Conservation (phyloP, 1,140 invertebrate genomes). For the Tetramorium simillimum region DNA sequence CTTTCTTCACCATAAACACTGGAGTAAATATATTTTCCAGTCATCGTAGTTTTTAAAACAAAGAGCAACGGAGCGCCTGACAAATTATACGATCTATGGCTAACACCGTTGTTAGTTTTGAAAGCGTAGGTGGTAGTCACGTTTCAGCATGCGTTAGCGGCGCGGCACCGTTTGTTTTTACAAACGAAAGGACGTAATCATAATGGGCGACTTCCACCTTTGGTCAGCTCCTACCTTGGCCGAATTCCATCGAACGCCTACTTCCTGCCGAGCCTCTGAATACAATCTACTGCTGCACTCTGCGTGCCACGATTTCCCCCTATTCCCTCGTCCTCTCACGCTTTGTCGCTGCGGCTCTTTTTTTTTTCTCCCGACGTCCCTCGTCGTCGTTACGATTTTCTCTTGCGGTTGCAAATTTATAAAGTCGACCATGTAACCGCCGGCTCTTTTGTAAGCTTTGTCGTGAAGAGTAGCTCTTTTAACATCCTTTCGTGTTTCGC, state of each 20-base stretch:
- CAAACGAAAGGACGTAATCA: slow-evolving; percentile 78
- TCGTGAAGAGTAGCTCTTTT: slow-evolving; percentile 52
- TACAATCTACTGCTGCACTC: slow-evolving; percentile 78
- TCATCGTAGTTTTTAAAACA: background rate
- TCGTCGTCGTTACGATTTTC: slow-evolving; percentile 59
- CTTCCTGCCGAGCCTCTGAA: slow-evolving; percentile 83
- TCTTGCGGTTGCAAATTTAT: slow-evolving; percentile 60
- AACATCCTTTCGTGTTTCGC: slow-evolving; percentile 48
- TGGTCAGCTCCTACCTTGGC: slow-evolving; percentile 82
- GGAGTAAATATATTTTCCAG: background rate
- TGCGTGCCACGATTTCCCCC: slow-evolving; percentile 72
- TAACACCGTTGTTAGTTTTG: slow-evolving; percentile 28
- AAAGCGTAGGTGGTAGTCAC: slow-evolving; percentile 36
- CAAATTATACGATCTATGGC: slow-evolving; percentile 1
- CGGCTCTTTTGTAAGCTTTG: slow-evolving; percentile 49
- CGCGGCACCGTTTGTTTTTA: slow-evolving; percentile 78
- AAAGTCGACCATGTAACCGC: slow-evolving; percentile 55
- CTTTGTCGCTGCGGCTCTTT: slow-evolving; percentile 21
- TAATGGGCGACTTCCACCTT: slow-evolving; percentile 82
- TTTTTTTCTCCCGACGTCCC: slow-evolving; percentile 34
- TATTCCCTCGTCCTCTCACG: slow-evolving; percentile 41
- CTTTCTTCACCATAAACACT: background rate
- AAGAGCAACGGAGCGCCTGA: slow-evolving; percentile 9
- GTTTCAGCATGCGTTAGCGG: slow-evolving; percentile 33
- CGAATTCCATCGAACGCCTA: slow-evolving; percentile 84